Conservation (phyloP, 2,797 vertebrate genomes). For the Gymnocypris eckloni region DNA sequence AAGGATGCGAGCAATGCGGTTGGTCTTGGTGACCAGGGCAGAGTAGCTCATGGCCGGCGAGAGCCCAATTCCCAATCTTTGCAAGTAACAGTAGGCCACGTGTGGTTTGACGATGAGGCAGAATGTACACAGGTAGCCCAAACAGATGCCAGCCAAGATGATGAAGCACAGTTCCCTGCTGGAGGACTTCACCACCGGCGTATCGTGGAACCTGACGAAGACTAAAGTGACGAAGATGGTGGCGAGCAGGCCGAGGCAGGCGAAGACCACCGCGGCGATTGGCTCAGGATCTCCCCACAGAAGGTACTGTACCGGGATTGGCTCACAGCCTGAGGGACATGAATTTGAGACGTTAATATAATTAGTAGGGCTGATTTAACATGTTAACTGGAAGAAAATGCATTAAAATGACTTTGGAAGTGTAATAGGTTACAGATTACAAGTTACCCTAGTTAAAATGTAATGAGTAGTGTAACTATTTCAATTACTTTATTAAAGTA, state of each 20-base stretch:
- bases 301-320: conserved; percentile 94
- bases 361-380: neutral
- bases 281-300: conserved; percentile 97
- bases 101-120: conserved; percentile 96
- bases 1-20: conserved; percentile 97
- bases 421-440: neutral
- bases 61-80: conserved; percentile 94
- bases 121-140: conserved; percentile 97
- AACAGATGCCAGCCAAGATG: conserved; percentile 94
- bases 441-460: too few species aligned
- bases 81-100: conserved; percentile 94
- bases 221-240: conserved; percentile 94
- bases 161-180: conserved; percentile 99
- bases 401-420: neutral
- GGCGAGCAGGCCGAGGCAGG: conserved; percentile 93
- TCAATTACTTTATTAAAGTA: too few species aligned
- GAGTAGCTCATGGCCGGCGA: conserved; percentile 99
- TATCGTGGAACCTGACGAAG: conserved; percentile 95
- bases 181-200: conserved; percentile 97
- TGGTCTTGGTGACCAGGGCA: conserved; percentile 95
- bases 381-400: neutral
- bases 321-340: conserved; percentile 85
- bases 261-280: conserved; percentile 96
- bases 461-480: too few species aligned
- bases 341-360: conserved; percentile 9